phyloP scores from a whole-genome alignment of 2,797 vertebrate species.

The Chaenodraco wilsoni region DNA sequence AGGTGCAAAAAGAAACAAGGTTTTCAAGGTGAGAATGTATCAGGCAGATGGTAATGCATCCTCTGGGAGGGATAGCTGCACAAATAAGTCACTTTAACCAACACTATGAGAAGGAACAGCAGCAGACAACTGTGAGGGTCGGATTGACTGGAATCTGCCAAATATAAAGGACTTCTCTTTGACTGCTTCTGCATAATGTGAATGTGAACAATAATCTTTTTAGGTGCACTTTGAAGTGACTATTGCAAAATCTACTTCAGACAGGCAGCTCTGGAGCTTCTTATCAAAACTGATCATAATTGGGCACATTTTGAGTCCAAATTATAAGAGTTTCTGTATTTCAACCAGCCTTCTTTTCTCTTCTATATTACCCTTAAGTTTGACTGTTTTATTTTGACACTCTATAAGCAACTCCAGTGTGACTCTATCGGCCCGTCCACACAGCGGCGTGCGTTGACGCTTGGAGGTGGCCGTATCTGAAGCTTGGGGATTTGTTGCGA shows the following conservation, averaged over 20 bases:
- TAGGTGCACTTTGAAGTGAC: not conserved
- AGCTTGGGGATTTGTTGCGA: too few relatives aligned
- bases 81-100: not conserved
- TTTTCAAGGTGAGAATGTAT: conserved; percentile 5
- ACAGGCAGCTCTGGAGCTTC: not conserved
- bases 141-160: not conserved
- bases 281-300: conserved; percentile 7
- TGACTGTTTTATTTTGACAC: not conserved
- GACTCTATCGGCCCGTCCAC: too few relatives aligned
- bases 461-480: too few relatives aligned
- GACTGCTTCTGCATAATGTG: not conserved
- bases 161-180: not conserved
- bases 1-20: too few relatives aligned
- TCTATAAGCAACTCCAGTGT: not conserved
- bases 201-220: not conserved
- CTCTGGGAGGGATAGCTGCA: not conserved
- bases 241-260: not conserved
- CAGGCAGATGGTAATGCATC: not conserved
- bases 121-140: not conserved
- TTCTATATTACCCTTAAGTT: not conserved
- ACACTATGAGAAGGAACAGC: not conserved
- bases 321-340: not conserved
- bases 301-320: not conserved
- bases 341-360: not conserved
- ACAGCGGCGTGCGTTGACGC: too few relatives aligned